phyloP scores from a whole-genome alignment of 2,797 vertebrate genomes.

The Myoxocephalus aenaeus region DNA sequence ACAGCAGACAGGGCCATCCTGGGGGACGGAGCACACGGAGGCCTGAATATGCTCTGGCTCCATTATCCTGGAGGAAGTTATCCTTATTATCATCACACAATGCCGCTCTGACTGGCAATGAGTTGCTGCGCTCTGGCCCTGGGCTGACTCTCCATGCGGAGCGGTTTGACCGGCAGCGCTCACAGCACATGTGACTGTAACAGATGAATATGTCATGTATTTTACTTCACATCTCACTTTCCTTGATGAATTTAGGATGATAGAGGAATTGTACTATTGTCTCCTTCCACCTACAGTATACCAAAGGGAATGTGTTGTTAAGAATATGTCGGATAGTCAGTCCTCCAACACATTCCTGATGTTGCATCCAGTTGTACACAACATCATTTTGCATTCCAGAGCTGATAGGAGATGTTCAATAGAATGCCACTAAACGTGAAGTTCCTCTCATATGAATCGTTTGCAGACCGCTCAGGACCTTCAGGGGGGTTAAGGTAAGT shows the following conservation, averaged over 20 bases:
- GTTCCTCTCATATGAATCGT: too few relatives aligned
- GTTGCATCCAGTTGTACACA: neutral
- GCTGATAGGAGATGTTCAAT: too few relatives aligned
- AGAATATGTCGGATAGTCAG: too few relatives aligned
- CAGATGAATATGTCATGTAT: neutral
- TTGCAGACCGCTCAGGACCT: too few relatives aligned
- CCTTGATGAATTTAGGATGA: neutral
- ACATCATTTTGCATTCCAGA: neutral
- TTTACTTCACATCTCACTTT: slow-evolving; percentile 6
- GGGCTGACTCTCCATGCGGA: slow-evolving; percentile 34
- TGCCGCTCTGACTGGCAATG: slow-evolving; percentile 76
- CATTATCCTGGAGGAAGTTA: slow-evolving; percentile 84
- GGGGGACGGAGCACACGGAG: slow-evolving; percentile 68
- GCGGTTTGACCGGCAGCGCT: slow-evolving; percentile 37
- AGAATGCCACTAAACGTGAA: too few relatives aligned
- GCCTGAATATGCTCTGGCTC: slow-evolving; percentile 78
- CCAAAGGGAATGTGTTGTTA: neutral
- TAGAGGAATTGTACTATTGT: neutral
- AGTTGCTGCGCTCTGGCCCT: slow-evolving; percentile 56
- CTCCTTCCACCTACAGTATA: neutral
- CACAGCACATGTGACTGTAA: neutral
- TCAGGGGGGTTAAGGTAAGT: too few relatives aligned
- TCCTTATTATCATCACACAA: slow-evolving; percentile 83
- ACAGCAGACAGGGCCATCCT: slow-evolving; percentile 80
- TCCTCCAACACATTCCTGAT: too few relatives aligned